These are phyloP conservation scores for Dipodomys stephensi DNA, from an alignment of 2,113 vertebrate species.

Conservation along the genomic window DNA sequence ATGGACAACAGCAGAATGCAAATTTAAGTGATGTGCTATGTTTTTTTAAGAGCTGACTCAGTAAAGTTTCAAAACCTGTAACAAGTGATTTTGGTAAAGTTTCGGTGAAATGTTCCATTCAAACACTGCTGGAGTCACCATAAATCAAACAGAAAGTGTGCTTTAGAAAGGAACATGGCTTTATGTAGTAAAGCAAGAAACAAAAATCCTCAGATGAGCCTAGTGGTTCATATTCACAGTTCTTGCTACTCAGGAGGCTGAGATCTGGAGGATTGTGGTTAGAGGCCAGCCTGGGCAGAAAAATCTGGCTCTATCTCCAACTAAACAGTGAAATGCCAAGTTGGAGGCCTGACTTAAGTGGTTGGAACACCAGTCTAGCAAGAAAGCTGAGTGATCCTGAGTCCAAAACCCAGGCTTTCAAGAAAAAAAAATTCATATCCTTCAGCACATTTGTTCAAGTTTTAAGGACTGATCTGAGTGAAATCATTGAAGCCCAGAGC, in stretches of 20 bases:
- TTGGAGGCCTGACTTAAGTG: too few species aligned
- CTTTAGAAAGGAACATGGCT: not conserved
- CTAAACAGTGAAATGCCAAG: too few species aligned
- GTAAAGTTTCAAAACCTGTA: not conserved
- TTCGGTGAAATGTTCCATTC: not conserved
- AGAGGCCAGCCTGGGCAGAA: too few species aligned
- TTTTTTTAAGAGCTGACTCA: not conserved
- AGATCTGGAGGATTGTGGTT: too few species aligned
- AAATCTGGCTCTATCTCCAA: too few species aligned
- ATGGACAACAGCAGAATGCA: slow-evolving; percentile 6
- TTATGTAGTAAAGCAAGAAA: not conserved
- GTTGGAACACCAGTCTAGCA: too few species aligned
- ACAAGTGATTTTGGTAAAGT: not conserved
- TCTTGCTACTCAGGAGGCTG: too few species aligned
- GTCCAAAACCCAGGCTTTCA: too few species aligned
- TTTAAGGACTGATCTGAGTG: not conserved
- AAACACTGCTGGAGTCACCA: not conserved
- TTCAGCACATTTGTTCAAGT: not conserved
- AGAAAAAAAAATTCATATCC: too few species aligned
- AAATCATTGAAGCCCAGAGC: not conserved
- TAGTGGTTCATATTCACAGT: too few species aligned
- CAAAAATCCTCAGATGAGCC: not conserved
- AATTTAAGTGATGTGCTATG: not conserved
- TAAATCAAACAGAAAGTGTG: not conserved
- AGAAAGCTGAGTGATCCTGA: too few species aligned